Base-by-base conservation (phyloP, 2,888 invertebrate species). In the Lysandra coridon region DNA sequence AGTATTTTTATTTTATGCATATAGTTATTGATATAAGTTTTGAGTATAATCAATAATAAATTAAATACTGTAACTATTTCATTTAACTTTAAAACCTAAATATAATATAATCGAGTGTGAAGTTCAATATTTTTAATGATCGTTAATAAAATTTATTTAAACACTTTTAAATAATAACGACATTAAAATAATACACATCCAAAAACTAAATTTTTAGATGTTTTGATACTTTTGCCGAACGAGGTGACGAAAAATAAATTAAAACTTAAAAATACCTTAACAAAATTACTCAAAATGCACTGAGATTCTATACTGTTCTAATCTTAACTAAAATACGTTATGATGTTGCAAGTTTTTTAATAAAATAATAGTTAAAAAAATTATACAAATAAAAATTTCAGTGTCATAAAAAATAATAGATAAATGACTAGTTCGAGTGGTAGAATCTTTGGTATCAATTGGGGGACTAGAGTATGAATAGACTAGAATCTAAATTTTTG, bases 271-370 rank as follows among this genome's bases (percentile, higher is more conserved):
- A 80, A 82, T 82, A 82, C 79, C 76, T 81, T 83, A 84, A 83
- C 83, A 84, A 83, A 69, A 53, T 17, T 75, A 76, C 37, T 76
- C 6, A 44, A 76, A 86, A 84, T 83, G 81, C 86, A 86, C 82
- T 90, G 92, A 92, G 92, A 92, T 92, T 92, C 92, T 89, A 91
- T 85, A 80, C 83, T 84, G 85, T 87, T 87, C 88, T 89, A 89
- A 85, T 83, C 84, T 85, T 86, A 86, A 84, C 64, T 30, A 85
- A 84, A 86, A 86, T 88, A 87, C 88, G 88, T 89, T 89, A 90
- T 88, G 87, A 88, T 88, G 86, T 81, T 74, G 74, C 81, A 80
- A 33, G 60, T 30, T 78, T 79, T 78, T 64, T 57, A 44, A 73
- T 69, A 78, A 77, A 74, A 78, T 73, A 74, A 78, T 44, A 80